These are phyloP conservation scores for Riparia riparia DNA, from an alignment of 2,113 vertebrate species.

Conservation along the genomic window DNA sequence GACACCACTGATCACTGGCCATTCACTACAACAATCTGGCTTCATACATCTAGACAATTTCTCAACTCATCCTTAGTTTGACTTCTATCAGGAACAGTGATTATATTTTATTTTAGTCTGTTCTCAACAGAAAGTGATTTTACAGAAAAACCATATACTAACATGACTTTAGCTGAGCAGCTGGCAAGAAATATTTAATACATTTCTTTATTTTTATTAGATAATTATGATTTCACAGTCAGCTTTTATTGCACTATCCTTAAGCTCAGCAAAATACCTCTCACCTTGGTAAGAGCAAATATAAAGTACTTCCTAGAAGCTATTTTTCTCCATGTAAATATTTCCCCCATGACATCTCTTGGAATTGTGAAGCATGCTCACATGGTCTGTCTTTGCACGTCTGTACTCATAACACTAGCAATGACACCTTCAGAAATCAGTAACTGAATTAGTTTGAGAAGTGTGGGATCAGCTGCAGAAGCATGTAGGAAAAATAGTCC, in stretches of 20 bases:
- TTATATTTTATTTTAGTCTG: neutral
- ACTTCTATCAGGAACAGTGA: neutral
- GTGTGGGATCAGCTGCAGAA: conserved; percentile 25
- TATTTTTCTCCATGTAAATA: neutral
- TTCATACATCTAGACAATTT: neutral
- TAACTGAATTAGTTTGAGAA: neutral
- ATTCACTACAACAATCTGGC: neutral
- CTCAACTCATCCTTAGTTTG: neutral
- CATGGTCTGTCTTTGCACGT: neutral
- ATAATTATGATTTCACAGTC: neutral
- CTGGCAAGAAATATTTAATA: neutral
- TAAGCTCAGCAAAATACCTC: neutral
- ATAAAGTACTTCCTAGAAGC: neutral
- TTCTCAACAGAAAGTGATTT: neutral
- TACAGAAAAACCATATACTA: neutral
- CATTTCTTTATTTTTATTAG: neutral
- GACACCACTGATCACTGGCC: neutral
- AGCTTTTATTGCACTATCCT: neutral
- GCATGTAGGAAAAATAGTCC: neutral
- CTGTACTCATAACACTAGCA: neutral
- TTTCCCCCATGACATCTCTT: neutral
- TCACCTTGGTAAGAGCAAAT: conserved; percentile 2
- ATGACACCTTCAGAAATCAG: neutral
- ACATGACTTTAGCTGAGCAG: neutral
- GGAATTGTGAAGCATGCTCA: neutral